Evolutionary conservation across 2,113 vertebrate genomes (phyloP).

Genomic region (Setophaga kirtlandii): DNA sequence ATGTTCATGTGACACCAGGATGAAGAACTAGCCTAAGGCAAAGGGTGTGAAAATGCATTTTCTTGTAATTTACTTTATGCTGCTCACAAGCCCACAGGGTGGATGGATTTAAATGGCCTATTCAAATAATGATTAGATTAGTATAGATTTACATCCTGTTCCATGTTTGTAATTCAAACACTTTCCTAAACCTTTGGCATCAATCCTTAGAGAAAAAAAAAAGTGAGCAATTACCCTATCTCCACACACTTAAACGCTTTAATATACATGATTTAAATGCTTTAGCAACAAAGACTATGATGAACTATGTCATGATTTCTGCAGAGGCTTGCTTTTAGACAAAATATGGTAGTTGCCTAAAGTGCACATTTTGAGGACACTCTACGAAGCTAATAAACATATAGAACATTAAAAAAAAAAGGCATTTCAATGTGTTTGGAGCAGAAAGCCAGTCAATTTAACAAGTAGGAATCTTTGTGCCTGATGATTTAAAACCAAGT

Average conservation of each 20-base stretch:
- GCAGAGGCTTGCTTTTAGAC: background rate
- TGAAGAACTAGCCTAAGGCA: background rate
- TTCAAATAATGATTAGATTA: background rate
- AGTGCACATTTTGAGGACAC: background rate
- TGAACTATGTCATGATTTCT: background rate
- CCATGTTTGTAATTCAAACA: background rate
- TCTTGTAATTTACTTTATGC: background rate
- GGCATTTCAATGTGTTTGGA: background rate
- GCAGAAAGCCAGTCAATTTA: background rate
- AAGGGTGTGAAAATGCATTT: constrained; percentile 4
- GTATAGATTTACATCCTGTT: background rate
- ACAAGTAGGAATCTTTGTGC: background rate
- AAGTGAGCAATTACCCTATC: background rate
- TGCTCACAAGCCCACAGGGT: background rate
- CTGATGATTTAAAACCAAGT: background rate
- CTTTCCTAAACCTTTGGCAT: background rate
- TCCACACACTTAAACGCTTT: background rate
- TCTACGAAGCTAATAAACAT: background rate
- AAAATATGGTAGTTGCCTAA: background rate
- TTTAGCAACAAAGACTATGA: background rate
- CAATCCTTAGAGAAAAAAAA: background rate
- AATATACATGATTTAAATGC: background rate
- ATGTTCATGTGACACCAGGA: background rate
- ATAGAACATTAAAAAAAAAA: background rate
- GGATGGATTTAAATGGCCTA: background rate